Evolutionary conservation across 2,797 vertebrate species (phyloP), one percentile per base, ranked within the genome.

Genomic region (Coreius guichenoti): DNA sequence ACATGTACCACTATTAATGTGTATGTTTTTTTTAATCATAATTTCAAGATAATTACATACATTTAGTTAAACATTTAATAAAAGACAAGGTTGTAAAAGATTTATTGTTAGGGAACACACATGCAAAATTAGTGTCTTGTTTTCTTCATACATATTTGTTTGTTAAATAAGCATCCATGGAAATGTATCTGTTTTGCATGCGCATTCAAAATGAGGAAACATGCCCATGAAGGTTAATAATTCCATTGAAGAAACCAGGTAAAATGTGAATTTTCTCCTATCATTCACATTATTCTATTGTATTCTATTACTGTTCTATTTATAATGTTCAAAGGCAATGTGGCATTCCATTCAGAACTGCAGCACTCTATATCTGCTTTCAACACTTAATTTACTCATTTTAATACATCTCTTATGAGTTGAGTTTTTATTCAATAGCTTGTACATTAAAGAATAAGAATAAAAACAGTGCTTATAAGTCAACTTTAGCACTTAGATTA

Each of bases 191-290:
- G 39, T 45, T 90, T 83, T 88, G 85, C 63, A 67, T 86, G 89
- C 93, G 92, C 91, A 97, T 96, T 94, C 96, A 96, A 77, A 96
- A 94, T 87, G 76, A 72, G 54, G 61, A 79, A 70, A 63, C 43
- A 49, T 73, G 23, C 54, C 17, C 68, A 73, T 31, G 17, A 67
- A 68, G 78, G 63, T 68, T 68, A 78, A 78, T 80, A 51, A 67
- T 49, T 80, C 29, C 78, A 51, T 23, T 49, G 6, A 68, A 23
- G 12, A 51, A 61, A 58, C 33, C 23, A 78, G 29, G 45, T 67
- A 23, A 68, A 80, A 68, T 43, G 39, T 9, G 39, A 8, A 39
- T 43, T 43, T 11, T 43, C 39, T 43, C 39, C 39, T 6, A 43
- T 76, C 29, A 76, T 16, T 21, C 21, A 31, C 23, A 14, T 23